phyloP scores from a whole-genome alignment of 92 coral and sea anemone genomes.

The Epizoanthus illoricatus region DNA sequence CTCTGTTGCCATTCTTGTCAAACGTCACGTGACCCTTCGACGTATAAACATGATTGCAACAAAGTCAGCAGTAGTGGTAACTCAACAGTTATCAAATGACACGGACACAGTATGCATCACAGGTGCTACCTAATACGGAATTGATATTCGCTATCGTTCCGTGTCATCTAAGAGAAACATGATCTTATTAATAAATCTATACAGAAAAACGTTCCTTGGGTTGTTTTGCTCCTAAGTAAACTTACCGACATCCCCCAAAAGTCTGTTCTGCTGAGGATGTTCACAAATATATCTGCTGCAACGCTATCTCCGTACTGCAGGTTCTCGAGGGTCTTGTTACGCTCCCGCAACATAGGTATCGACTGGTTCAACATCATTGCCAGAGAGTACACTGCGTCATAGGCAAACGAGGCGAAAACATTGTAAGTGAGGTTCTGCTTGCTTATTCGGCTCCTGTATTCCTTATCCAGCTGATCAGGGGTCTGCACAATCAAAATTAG shows the following conservation, averaged over 20 bases:
- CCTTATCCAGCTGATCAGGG: slow-evolving; percentile 46
- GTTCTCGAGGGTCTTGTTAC: slow-evolving; percentile 62
- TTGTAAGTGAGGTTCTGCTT: slow-evolving; percentile 48
- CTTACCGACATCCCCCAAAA: slow-evolving; percentile 90
- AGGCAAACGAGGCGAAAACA: slow-evolving; percentile 67
- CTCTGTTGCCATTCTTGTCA: slow-evolving; percentile 70
- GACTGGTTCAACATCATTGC: slow-evolving; percentile 78
- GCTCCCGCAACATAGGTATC: slow-evolving; percentile 54
- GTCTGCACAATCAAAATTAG: slow-evolving; percentile 71
- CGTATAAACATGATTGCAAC: background rate
- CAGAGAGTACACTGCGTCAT: slow-evolving; percentile 77
- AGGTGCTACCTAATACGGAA: no score
- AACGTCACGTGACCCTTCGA: slow-evolving; percentile 74
- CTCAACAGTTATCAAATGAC: no score
- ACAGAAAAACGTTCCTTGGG: no score
- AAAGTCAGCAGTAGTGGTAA: no score
- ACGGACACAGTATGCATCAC: no score
- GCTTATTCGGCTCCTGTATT: slow-evolving; percentile 41
- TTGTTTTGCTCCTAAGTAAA: no score
- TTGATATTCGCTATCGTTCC: no score
- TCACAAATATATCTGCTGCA: slow-evolving; percentile 45
- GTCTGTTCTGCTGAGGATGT: slow-evolving; percentile 48
- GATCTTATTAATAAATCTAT: no score
- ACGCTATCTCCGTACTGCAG: slow-evolving; percentile 46
- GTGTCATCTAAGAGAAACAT: no score